A percentile compares a stretch with the other conserved stretches of the same genome.
Conservation (phyloP, 2,797 vertebrate genomes). For the Myioborus miniatus region DNA sequence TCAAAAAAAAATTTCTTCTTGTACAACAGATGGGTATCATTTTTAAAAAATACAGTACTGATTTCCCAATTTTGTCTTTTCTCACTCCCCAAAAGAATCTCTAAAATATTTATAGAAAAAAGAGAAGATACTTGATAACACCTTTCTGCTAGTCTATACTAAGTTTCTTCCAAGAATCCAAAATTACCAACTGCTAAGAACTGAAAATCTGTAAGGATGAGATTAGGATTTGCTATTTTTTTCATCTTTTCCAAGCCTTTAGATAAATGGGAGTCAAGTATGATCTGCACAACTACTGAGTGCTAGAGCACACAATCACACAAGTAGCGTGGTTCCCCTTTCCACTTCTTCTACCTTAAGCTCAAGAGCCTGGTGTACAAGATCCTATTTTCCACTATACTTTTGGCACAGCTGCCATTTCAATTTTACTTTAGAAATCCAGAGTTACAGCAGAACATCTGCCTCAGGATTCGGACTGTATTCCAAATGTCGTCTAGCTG, state of each 20-base stretch:
- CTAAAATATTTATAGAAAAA: background rate
- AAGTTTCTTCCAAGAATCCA: background rate
- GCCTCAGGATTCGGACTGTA: background rate
- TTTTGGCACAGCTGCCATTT: background rate
- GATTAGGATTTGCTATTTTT: background rate
- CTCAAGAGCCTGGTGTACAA: background rate
- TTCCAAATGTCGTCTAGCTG: background rate
- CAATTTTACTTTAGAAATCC: background rate
- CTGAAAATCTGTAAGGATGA: background rate
- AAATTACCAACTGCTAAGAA: background rate
- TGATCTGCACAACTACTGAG: background rate
- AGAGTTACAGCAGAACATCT: background rate
- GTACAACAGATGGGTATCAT: background rate
- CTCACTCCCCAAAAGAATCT: background rate
- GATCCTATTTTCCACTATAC: background rate
- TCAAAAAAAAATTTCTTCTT: background rate
- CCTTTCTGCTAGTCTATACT: background rate
- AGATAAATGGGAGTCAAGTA: background rate
- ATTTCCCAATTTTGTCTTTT: background rate
- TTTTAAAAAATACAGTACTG: background rate
- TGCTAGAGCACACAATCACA: background rate
- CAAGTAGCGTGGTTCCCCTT: accelerated
- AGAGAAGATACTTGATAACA: background rate
- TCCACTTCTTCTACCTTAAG: background rate
- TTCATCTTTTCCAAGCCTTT: background rate